Percentiles rank a stretch among this genome's conserved stretches.
Conservation (phyloP, 2,797 vertebrate genomes). For the Rachycentron canadum region DNA sequence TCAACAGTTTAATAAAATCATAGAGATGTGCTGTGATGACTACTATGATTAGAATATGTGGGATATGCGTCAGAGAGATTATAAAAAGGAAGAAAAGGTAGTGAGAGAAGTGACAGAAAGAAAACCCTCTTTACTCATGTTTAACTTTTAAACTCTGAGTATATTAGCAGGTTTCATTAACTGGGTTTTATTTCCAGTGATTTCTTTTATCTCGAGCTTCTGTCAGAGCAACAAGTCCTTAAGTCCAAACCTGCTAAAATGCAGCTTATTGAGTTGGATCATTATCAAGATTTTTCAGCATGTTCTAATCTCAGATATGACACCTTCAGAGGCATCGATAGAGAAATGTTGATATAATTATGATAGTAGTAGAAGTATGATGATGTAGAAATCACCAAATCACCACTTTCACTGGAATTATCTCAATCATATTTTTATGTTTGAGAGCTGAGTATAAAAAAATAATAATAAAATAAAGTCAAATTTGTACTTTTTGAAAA, state of each 20-base stretch:
- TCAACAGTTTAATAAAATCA: not conserved
- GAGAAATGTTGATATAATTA: not conserved
- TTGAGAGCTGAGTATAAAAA: not conserved
- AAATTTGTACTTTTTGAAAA: not conserved
- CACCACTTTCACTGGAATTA: not conserved
- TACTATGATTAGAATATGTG: not conserved
- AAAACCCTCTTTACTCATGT: not conserved
- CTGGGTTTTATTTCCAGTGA: not conserved
- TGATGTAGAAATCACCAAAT: not conserved
- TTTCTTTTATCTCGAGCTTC: not conserved
- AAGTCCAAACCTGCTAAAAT: not conserved
- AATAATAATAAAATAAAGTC: not conserved
- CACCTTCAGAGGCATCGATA: not conserved
- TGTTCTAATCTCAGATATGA: not conserved
- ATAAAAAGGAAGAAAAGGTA: not conserved
- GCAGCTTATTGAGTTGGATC: not conserved
- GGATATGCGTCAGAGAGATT: not conserved
- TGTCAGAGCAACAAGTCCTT: not conserved
- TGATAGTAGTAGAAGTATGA: not conserved
- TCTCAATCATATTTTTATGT: not conserved
- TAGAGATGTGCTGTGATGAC: not conserved
- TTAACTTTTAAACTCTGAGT: not conserved
- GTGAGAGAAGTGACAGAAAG: not conserved
- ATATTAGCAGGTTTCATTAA: not conserved
- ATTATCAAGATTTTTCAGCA: not conserved